Evolutionary conservation across 2,113 vertebrate genomes (phyloP).

Genomic region (Nycticorax nycticorax): DNA sequence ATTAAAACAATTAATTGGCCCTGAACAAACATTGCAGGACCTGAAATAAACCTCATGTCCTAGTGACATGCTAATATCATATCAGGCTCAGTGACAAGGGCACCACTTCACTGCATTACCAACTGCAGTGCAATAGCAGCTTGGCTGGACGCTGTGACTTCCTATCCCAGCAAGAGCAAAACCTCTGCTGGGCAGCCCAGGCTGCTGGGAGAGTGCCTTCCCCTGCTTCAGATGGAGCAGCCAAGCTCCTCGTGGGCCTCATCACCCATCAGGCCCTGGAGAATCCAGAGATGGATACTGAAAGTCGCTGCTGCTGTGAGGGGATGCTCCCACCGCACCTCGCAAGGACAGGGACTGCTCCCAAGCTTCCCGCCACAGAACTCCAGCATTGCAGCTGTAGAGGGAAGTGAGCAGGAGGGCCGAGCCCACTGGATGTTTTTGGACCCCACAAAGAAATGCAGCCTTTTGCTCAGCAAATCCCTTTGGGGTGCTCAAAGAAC

Average conservation of each 20-base stretch:
- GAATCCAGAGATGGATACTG: rapidly evolving
- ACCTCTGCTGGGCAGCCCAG: neutral
- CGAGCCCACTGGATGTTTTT: neutral
- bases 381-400: neutral
- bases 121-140: neutral
- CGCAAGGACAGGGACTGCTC: rapidly evolving
- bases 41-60: neutral
- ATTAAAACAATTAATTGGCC: neutral
- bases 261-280: rapidly evolving
- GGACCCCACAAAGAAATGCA: neutral
- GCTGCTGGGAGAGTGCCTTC: neutral
- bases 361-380: rapidly evolving
- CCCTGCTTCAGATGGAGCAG: neutral
- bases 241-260: rapidly evolving
- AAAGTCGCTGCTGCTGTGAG: rapidly evolving
- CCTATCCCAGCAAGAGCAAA: neutral
- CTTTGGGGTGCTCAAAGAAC: neutral
- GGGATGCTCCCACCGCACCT: rapidly evolving
- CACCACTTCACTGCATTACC: neutral
- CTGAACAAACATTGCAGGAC: neutral
- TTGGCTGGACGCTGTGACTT: rapidly evolving
- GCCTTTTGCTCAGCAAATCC: neutral
- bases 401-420: neutral
- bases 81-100: neutral
- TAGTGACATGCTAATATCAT: neutral